Evolutionary conservation across 2,888 invertebrate genomes (phyloP).

Genomic region (Drosophila greeni): DNA sequence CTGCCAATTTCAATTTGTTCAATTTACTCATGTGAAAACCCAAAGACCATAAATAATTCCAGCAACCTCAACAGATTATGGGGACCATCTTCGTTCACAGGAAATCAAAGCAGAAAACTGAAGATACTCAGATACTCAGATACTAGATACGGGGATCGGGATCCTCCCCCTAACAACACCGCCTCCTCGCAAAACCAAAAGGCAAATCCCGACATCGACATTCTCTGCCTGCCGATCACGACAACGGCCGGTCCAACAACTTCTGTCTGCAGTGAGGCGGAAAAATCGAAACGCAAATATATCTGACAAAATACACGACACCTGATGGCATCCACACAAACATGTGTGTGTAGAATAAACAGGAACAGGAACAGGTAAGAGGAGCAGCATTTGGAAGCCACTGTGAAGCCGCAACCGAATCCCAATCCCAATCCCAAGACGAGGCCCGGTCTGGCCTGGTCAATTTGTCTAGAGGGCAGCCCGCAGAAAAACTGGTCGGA

Average conservation of each 20-base stretch:
- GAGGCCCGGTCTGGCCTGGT: constrained; percentile 28
- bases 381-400: constrained; percentile 31
- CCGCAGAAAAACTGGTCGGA: constrained; percentile 60
- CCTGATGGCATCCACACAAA: constrained; percentile 62
- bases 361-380: constrained; percentile 31
- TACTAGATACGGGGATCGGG: constrained; percentile 26
- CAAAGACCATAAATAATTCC: constrained; percentile 1
- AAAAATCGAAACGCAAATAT: constrained; percentile 73
- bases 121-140: constrained; percentile 18
- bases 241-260: constrained; percentile 43
- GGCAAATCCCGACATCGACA: constrained; percentile 25
- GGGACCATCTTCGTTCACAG: constrained; percentile 34
- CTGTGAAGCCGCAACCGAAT: constrained; percentile 39
- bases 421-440: constrained; percentile 25
- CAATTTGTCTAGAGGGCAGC: constrained; percentile 64
- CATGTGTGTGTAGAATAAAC: constrained; percentile 26
- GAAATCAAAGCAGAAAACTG: constrained; percentile 28
- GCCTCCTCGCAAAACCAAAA: not conserved
- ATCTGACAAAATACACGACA: constrained; percentile 77
- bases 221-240: constrained; percentile 32
- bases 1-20: constrained; percentile 2
- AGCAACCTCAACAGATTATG: constrained; percentile 13
- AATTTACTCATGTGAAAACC: constrained; percentile 11
- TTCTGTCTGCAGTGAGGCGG: constrained; percentile 44
- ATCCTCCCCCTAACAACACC: constrained; percentile 35